phyloP scores from a whole-genome alignment of 2,113 vertebrate species.

The Bambusicola thoracicus region DNA sequence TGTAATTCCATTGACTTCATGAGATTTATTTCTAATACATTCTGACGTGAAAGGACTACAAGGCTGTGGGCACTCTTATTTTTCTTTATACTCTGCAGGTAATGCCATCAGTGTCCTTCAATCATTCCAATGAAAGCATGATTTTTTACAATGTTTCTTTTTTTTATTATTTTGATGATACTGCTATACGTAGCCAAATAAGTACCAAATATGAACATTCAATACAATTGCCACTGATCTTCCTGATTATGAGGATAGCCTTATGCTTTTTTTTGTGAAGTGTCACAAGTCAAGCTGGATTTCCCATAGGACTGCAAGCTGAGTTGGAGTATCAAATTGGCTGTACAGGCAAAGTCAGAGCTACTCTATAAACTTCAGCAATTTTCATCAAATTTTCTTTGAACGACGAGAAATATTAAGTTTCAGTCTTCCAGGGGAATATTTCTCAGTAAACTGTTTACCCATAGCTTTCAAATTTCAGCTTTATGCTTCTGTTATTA shows the following conservation, averaged over 20 bases:
- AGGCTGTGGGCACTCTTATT: background rate
- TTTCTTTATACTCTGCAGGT: accelerated
- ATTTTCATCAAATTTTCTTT: slow-evolving; percentile 28
- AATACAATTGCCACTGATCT: background rate
- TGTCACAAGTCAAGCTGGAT: background rate
- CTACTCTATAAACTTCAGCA: background rate
- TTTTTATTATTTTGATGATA: background rate
- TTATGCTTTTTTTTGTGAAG: background rate
- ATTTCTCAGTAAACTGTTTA: slow-evolving; percentile 12
- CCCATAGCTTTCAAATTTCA: slow-evolving; percentile 11
- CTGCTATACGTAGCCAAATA: background rate
- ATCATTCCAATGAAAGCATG: background rate
- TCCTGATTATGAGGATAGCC: background rate
- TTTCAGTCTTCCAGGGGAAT: background rate
- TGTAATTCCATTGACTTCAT: slow-evolving; percentile 51
- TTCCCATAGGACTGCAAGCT: background rate
- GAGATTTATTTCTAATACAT: slow-evolving; percentile 39
- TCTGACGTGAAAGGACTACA: background rate
- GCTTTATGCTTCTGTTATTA: background rate
- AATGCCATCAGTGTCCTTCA: background rate
- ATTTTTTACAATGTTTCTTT: background rate
- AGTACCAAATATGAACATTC: background rate
- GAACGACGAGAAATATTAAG: slow-evolving; percentile 10
- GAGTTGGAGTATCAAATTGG: background rate
- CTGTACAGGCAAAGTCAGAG: background rate